Conservation (phyloP, 2,888 invertebrate genomes). For the Keiferia lycopersicella region DNA sequence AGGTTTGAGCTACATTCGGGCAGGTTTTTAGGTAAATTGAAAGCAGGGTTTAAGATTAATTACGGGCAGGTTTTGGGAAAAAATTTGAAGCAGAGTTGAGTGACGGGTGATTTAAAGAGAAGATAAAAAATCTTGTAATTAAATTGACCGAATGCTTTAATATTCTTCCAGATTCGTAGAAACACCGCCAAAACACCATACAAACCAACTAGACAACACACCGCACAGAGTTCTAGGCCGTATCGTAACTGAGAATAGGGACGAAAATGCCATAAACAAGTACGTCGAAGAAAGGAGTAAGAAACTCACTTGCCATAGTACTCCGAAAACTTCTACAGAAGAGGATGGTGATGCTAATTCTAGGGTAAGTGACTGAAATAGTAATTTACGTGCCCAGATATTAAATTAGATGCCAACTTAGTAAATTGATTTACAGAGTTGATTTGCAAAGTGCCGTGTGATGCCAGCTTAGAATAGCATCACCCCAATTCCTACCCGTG, state of each 20-base stretch:
- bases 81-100: too few relatives aligned
- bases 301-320: slow-evolving; percentile 13
- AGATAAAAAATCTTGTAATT: not conserved
- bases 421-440: too few relatives aligned
- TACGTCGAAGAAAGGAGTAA: slow-evolving; percentile 13
- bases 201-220: slow-evolving; percentile 30
- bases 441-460: too few relatives aligned
- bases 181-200: slow-evolving; percentile 24
- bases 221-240: slow-evolving; percentile 41
- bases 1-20: too few relatives aligned
- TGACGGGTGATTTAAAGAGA: too few relatives aligned
- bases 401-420: too few relatives aligned
- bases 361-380: not conserved
- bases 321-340: not conserved
- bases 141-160: not conserved
- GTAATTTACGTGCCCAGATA: too few relatives aligned
- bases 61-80: too few relatives aligned
- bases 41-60: too few relatives aligned
- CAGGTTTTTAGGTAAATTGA: too few relatives aligned
- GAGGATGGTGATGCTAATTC: not conserved
- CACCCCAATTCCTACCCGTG: too few relatives aligned
- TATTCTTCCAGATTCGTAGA: slow-evolving; percentile 12
- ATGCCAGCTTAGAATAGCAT: too few relatives aligned
- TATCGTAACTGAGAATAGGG: not conserved
- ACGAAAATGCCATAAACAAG: slow-evolving; percentile 17